Evolutionary conservation across 2,888 invertebrate species (phyloP).

Genomic region (Acanthoscelides obtectus): DNA sequence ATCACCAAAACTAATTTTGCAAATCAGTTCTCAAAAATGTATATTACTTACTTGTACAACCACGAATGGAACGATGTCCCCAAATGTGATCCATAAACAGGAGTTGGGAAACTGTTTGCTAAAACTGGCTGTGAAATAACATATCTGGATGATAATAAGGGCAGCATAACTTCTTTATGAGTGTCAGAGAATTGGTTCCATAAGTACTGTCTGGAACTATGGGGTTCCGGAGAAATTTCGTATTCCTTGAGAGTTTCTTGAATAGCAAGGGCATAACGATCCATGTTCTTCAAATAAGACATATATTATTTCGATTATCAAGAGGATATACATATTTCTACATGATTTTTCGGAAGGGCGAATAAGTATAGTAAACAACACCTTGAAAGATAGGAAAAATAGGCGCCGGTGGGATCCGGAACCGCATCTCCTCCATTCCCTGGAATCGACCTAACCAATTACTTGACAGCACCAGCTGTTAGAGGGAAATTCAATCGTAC

Average conservation of each 20-base stretch:
- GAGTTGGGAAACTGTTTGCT: slow-evolving; percentile 35
- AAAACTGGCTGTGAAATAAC: slow-evolving; percentile 37
- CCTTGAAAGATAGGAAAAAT: no score
- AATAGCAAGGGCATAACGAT: slow-evolving; percentile 75
- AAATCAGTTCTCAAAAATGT: neutral
- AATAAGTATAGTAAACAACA: no score
- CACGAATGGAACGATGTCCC: slow-evolving; percentile 68
- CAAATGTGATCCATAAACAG: slow-evolving; percentile 62
- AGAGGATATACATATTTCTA: neutral
- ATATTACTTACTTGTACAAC: slow-evolving; percentile 63
- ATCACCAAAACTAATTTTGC: no score
- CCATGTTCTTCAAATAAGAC: slow-evolving; percentile 57
- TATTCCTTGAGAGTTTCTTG: slow-evolving; percentile 72
- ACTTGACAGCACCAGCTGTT: no score
- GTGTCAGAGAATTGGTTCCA: slow-evolving; percentile 69
- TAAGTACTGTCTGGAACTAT: slow-evolving; percentile 54
- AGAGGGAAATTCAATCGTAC: no score
- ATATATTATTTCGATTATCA: slow-evolving; percentile 2
- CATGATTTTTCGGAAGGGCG: no score
- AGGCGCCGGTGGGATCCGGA: no score
- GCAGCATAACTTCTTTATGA: slow-evolving; percentile 72
- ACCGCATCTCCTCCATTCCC: no score
- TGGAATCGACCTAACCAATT: no score
- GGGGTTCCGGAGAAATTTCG: slow-evolving; percentile 60
- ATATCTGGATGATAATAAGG: slow-evolving; percentile 68